Conservation (phyloP, 1,140 invertebrate species). For the Procambarus clarkii region DNA sequence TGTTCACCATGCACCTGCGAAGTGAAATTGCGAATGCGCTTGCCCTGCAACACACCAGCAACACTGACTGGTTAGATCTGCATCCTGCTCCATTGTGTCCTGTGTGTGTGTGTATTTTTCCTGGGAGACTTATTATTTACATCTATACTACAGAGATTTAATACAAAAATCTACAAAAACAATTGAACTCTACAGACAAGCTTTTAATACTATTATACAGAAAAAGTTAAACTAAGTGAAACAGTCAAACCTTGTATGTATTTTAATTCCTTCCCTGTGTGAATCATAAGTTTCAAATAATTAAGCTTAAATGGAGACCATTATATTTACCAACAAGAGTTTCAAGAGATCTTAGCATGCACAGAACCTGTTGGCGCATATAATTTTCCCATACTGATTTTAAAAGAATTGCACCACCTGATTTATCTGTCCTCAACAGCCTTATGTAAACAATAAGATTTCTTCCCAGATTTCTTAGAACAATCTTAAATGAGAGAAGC, state of each 20-base stretch:
- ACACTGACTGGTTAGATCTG: conserved; percentile 50
- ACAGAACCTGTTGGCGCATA: too few species aligned
- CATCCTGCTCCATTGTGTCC: neutral
- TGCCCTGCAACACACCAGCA: conserved; percentile 63
- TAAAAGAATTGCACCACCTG: too few species aligned
- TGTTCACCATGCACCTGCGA: conserved; percentile 42
- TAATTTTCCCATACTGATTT: too few species aligned
- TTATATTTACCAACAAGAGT: too few species aligned
- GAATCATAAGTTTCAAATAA: neutral
- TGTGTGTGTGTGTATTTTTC: conserved; percentile 20
- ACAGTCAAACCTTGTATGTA: neutral
- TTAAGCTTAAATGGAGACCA: too few species aligned
- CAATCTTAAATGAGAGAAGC: too few species aligned
- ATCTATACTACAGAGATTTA: neutral
- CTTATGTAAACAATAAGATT: too few species aligned
- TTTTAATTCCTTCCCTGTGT: neutral
- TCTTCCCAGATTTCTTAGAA: too few species aligned
- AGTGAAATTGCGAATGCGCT: conserved; percentile 64
- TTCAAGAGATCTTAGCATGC: too few species aligned
- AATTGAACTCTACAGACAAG: neutral
- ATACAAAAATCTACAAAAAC: neutral
- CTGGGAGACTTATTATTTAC: conserved; percentile 11
- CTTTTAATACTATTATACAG: neutral
- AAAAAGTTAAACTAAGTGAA: neutral
- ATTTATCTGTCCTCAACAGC: too few species aligned